A percentile compares a stretch with the other conserved stretches of the same genome.
These are phyloP conservation scores for Callimico goeldii DNA, from an alignment of 2,797 vertebrate genomes.

Conservation along the genomic window DNA sequence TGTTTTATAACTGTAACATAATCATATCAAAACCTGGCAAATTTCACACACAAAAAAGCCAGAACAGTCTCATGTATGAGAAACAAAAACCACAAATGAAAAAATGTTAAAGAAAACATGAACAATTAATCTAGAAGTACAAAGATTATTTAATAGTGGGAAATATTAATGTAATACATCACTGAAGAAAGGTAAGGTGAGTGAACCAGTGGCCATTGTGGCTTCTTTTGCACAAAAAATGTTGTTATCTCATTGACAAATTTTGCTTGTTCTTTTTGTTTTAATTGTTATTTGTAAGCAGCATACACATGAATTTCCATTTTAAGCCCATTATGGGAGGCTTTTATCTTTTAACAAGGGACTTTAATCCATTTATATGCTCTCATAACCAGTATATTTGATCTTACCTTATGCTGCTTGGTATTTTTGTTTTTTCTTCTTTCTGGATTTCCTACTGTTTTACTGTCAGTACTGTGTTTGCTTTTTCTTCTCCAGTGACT, in stretches of 20 bases:
- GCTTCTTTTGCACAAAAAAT: slow-evolving; percentile 32
- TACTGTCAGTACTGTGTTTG: not conserved
- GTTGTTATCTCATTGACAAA: not conserved
- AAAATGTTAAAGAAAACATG: not conserved
- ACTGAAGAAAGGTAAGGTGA: not conserved
- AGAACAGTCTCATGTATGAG: not conserved
- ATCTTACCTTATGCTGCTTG: not conserved
- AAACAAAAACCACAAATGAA: slow-evolving; percentile 1
- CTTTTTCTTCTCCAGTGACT: not conserved
- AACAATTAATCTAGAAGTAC: not conserved
- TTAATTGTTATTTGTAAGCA: slow-evolving; percentile 16
- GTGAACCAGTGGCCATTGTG: not conserved
- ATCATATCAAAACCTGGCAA: slow-evolving; percentile 20
- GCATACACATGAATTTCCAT: not conserved
- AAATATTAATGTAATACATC: not conserved
- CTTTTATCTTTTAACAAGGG: not conserved
- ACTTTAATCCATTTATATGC: not conserved
- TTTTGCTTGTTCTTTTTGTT: not conserved
- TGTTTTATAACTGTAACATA: slow-evolving; percentile 39
- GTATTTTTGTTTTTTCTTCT: slow-evolving; percentile 11
- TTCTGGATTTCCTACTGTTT: not conserved
- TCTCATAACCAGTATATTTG: not conserved
- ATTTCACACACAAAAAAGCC: slow-evolving; percentile 23
- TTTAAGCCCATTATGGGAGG: slow-evolving; percentile 1
- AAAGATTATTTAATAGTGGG: slow-evolving; percentile 7